Evolutionary conservation across 1,140 invertebrate species (phyloP).

Genomic region (Antheraea mylitta): DNA sequence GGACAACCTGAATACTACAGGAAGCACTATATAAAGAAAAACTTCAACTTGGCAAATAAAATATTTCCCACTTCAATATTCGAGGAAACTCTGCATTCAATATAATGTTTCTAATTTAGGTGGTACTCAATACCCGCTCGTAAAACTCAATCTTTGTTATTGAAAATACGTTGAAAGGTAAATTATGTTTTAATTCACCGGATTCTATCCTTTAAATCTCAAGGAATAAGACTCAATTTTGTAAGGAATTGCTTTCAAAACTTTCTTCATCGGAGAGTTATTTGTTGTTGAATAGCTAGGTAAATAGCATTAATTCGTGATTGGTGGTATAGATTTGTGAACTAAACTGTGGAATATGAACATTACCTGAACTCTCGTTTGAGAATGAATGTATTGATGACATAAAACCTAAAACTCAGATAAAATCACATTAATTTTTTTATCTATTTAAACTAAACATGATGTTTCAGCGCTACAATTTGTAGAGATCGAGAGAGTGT

Average conservation of each 20-base stretch:
- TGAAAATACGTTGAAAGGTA: conserved; percentile 1
- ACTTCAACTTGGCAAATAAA: not conserved
- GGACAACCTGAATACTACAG: not conserved
- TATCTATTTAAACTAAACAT: no score
- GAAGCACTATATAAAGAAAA: not conserved
- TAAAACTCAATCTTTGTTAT: conserved; percentile 1
- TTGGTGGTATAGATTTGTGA: not conserved
- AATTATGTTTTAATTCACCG: not conserved
- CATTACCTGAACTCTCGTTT: not conserved
- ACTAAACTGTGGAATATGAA: not conserved
- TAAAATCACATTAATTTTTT: no score
- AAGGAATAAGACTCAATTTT: not conserved
- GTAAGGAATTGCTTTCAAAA: not conserved
- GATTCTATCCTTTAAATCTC: not conserved
- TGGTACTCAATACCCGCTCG: not conserved
- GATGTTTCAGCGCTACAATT: no score
- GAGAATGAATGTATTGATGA: not conserved
- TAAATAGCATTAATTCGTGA: conserved; percentile 1
- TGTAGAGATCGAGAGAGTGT: no score
- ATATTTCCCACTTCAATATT: not conserved
- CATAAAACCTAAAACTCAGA: not conserved
- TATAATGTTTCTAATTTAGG: conserved; percentile 3
- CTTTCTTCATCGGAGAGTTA: not conserved
- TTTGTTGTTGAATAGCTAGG: not conserved
- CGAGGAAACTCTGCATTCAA: not conserved